Conservation (phyloP, 2,113 vertebrate genomes). For the Nothobranchius kuhntae region DNA sequence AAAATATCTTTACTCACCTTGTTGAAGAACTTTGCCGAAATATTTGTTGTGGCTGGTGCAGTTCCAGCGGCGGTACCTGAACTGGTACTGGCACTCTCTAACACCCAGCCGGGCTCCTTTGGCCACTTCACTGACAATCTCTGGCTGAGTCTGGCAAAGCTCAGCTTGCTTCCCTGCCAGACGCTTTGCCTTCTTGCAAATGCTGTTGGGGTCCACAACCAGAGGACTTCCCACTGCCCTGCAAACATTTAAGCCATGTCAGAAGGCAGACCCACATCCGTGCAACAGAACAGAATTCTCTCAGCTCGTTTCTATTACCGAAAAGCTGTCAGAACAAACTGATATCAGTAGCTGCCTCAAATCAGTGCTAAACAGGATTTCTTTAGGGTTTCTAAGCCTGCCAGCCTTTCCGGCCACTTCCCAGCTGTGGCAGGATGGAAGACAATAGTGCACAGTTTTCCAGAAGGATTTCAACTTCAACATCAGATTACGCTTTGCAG, state of each 20-base stretch:
- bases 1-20: slow-evolving; percentile 84
- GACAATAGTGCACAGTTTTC: slow-evolving; percentile 48
- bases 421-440: slow-evolving; percentile 47
- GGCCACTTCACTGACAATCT: slow-evolving; percentile 92
- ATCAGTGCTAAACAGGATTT: slow-evolving; percentile 15
- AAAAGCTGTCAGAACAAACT: neutral
- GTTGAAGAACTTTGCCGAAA: slow-evolving; percentile 95
- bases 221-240: slow-evolving; percentile 98
- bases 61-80: slow-evolving; percentile 96
- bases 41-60: slow-evolving; percentile 98
- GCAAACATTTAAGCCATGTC: slow-evolving; percentile 57
- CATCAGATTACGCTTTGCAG: slow-evolving; percentile 29
- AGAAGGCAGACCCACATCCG: neutral
- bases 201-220: slow-evolving; percentile 98
- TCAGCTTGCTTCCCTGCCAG: slow-evolving; percentile 93
- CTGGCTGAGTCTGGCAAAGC: slow-evolving; percentile 93
- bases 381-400: slow-evolving; percentile 3
- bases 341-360: slow-evolving; percentile 27
- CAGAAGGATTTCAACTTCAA: slow-evolving; percentile 43
- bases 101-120: slow-evolving; percentile 93
- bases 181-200: slow-evolving; percentile 95
- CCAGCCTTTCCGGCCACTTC: slow-evolving; percentile 45
- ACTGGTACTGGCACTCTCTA: slow-evolving; percentile 95
- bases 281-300: slow-evolving; percentile 4
- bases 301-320: neutral